Evolutionary conservation across 1,140 invertebrate species (phyloP), one percentile per base, ranked within the genome.

Genomic region (Drosophila ohnishii): DNA sequence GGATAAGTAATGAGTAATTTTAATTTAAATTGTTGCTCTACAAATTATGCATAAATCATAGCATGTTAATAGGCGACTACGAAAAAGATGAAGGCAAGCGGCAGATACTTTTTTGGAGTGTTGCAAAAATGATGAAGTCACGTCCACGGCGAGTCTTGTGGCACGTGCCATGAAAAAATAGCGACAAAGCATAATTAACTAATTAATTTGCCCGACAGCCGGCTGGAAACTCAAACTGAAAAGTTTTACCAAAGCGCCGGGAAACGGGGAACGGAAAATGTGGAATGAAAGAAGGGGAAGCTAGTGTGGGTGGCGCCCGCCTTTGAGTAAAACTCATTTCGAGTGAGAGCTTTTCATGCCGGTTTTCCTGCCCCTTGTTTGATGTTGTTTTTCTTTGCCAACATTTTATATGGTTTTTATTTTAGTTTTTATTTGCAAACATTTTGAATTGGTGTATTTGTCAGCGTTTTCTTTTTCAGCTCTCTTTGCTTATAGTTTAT

Each of bases 101-200:
- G 51, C 55, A 72, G 66, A 60, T 70, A 63, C 44, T 84, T 57
- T 51, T 80, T 80, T 82, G 6, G 53, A 75, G 48, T 61, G 48
- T 62, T 75, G 45, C 71, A 40, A 50, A 65, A 63, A 70, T 71
- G 65, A 81, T 86, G 60, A 78, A 84, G 76, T 80, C 81, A 85
- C 72, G 73, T 79, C 59, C 51, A 22, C 8, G 32, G 58, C 37
- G 32, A 48, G 28, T 48, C 45, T 53, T 39, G 44, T 37, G 62
- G 42, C 81, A 85, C 82, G 82, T 85, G 78, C 75, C 76, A 25
- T 39, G 19, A 40, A 44, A 63, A 79, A 78, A 55, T 56, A 75
- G 57, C 75, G 72, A 70, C 64, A 70, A 66, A 80, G 69, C 69
- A 70, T 86, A 87, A 78, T 85, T 78, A 86, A 77, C 83, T 82